Evolutionary conservation across 2,797 vertebrate species (phyloP), one percentile per base, ranked within the genome.

Genomic region (Micromesistius poutassou): DNA sequence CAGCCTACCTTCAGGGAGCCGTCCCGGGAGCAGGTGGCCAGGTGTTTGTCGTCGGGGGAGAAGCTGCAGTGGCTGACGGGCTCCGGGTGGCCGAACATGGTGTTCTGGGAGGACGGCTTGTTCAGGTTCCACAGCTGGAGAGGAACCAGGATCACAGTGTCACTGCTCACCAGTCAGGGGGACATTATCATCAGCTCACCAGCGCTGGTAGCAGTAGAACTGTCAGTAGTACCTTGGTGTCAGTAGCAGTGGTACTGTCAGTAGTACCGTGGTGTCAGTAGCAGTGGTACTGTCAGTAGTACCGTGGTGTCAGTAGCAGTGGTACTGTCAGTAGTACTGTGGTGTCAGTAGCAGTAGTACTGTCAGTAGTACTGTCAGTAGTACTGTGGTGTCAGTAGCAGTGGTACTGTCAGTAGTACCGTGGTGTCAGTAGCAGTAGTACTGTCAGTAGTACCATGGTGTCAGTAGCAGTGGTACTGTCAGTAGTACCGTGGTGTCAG

Each of bases 1-100:
- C 46, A 5, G 4, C 46, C 79, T 89, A 98, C 97, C 96, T 96
- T 98, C 73, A 99, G 83, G 31, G 94, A 96, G 76, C 98, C 97
- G 73, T 99, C 98, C 40, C 93, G 94, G 3, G 97, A 99, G 77
- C 96, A 96, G 76, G 97, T 98, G 82, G 97, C 96, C 83, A 99
- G 79, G 78, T 93, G 94, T 13, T 89, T 74, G 87, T 99, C 97
- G 72, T 97, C 91, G 1, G 97, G 96, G 79, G 97, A 98, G 93
- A 98, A 99, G 88, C 95, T 96, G 84, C 97, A 99, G 93, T 99
- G 97, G 88, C 89, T 96, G 79, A 99, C 96, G 0, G 94, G 93
- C 80, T 93, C 92, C 9, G 71, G 79, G 87, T 99, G 97, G 25
- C 96, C 97, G 75, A 99, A 97, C 93, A 99, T 86, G 0, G 97